Evolutionary conservation across 1,140 invertebrate species (phyloP), one percentile per base, ranked within the genome.

Genomic region (Tetramorium parvispinum): DNA sequence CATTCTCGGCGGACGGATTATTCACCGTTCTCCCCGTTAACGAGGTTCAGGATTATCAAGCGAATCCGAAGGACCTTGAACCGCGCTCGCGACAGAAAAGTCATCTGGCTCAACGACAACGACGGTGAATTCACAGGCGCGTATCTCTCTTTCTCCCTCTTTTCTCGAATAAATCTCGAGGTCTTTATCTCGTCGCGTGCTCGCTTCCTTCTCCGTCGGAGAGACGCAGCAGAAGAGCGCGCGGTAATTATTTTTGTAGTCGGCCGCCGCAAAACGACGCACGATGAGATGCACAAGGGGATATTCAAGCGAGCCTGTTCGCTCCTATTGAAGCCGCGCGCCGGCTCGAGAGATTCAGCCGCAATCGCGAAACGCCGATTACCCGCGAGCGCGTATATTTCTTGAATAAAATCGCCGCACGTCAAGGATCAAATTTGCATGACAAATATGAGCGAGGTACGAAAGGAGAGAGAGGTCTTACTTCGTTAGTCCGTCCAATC

Each of bases 11-110:
- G 66, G 7, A 40, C 32, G 43, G 27, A 85, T 79, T 88, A 70
- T 75, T 71, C 66, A 43, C 55, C 71, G 71, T 75, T 65, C 10
- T 27, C 27, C 5, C 5, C 51, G 27, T 68, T 77, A 63, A 61
- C 46, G 76, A 81, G 24, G 70, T 55, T 88, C 75, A 53, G 70
- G 59, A 66, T 86, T 88, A 87, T 89, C 87, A 49, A 73, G 66
- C 57, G 6, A 85, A 89, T 77, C 59, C 59, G 43, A 49, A 27
- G 51, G n/a, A 75, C 73, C 51, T 85, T 85, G 79, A 88, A 78
- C 59, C 40, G 79, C 11, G 18, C 55, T 77, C 3, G 37, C 32
- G 66, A 70, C 21, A 24, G n/a, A 59, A 76, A 88, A 85, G 46
- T 43, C 83, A 53, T 65, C 59, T 7, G 51, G 16, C 66, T 24